These are phyloP conservation scores for Microchirus variegatus DNA, from an alignment of 2,797 vertebrate species.

Conservation along the genomic window DNA sequence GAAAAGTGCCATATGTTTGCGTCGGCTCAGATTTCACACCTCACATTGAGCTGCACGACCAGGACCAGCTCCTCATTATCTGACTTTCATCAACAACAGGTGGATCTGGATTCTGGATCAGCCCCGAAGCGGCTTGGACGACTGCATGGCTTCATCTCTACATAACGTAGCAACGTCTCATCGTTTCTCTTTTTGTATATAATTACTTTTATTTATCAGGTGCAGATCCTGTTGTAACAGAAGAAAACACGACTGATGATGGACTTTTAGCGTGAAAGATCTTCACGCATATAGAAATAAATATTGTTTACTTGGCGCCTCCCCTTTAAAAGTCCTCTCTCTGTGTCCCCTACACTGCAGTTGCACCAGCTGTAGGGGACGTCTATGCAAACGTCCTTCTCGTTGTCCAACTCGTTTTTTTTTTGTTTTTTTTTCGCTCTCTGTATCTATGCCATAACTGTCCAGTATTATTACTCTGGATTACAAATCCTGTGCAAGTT, in stretches of 20 bases:
- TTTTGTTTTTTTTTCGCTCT: constrained; percentile 14
- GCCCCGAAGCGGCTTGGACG: constrained; percentile 5
- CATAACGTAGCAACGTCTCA: constrained; percentile 23
- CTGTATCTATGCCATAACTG: constrained; percentile 53
- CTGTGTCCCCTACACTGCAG: constrained; percentile 12
- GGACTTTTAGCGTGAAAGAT: constrained; percentile 47
- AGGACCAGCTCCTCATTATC: constrained; percentile 24
- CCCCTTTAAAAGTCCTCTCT: constrained; percentile 60
- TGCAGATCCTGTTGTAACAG: constrained; percentile 39
- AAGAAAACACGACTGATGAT: constrained; percentile 28
- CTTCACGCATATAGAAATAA: constrained; percentile 55
- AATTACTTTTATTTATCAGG: constrained; percentile 68
- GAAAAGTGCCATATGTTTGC: neutral
- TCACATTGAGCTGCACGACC: constrained; percentile 3
- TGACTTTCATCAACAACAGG: constrained; percentile 31
- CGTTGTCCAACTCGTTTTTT: constrained; percentile 36
- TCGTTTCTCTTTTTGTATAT: constrained; percentile 58
- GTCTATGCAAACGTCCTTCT: constrained; percentile 70
- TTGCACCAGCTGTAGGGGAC: constrained; percentile 37
- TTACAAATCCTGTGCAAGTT: constrained; percentile 61
- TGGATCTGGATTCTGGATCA: constrained; percentile 44
- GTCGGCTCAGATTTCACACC: constrained; percentile 1
- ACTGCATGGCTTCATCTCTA: constrained; percentile 54
- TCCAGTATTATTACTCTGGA: constrained; percentile 68
- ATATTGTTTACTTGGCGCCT: constrained; percentile 39